These are phyloP conservation scores for Dicrurus megarhynchus DNA, from an alignment of 2,113 vertebrate species.

Conservation along the genomic window DNA sequence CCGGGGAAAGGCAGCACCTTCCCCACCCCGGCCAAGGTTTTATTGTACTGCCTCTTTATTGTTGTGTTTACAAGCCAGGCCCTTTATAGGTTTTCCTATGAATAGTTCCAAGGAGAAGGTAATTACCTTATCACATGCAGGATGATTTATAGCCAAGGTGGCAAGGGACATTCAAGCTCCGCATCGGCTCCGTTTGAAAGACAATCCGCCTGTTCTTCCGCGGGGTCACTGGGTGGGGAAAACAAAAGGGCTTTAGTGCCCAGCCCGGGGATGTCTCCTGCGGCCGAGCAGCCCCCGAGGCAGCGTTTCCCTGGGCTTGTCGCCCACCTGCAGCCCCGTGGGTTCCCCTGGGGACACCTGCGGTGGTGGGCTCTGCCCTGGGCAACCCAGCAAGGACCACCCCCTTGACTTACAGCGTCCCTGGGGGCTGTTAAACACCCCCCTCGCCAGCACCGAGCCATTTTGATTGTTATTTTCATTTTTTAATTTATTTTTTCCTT, in stretches of 20 bases:
- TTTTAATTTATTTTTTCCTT: not conserved
- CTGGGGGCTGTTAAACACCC: accelerated
- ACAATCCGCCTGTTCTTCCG: not conserved
- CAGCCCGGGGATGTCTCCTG: not conserved
- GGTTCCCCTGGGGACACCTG: not conserved
- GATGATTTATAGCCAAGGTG: constrained; percentile 78
- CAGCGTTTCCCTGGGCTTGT: not conserved
- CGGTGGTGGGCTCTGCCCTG: accelerated
- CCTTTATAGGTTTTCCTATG: constrained; percentile 74
- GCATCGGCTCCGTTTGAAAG: constrained; percentile 43
- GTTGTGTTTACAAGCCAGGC: constrained; percentile 28
- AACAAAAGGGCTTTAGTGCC: constrained; percentile 9
- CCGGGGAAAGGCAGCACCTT: not conserved
- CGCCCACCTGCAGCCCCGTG: not conserved
- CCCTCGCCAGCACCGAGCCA: accelerated
- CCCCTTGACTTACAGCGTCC: accelerated
- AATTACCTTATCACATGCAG: constrained; percentile 78
- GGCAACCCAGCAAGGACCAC: not conserved
- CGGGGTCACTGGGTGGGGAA: not conserved
- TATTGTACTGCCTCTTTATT: constrained; percentile 33
- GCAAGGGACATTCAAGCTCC: constrained; percentile 50
- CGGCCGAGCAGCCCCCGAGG: not conserved
- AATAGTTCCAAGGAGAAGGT: constrained; percentile 84
- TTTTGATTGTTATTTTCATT: not conserved
- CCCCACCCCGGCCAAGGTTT: not conserved